Conservation (phyloP, 64 coral and sea anemone species). For the Cladopsammia gracilis region DNA sequence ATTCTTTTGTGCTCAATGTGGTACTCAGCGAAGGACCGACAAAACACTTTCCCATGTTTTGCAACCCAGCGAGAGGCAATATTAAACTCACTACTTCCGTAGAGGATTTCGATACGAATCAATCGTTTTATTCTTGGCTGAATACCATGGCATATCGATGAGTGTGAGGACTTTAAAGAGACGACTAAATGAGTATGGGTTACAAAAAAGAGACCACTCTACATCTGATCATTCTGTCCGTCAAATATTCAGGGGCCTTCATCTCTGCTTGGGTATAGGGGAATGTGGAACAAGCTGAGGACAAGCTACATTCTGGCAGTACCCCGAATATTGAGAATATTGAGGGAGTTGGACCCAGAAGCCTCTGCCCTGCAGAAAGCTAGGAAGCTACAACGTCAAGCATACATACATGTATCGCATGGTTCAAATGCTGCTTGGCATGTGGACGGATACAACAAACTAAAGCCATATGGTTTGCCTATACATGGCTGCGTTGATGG, state of each 20-base stretch:
- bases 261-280: slow-evolving; percentile 55
- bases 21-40: background rate
- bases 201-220: slow-evolving; percentile 44
- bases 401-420: background rate
- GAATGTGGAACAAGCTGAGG: slow-evolving; percentile 75
- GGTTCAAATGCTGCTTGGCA: background rate
- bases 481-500: slow-evolving; percentile 21
- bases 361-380: slow-evolving; percentile 16
- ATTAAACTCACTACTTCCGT: slow-evolving; percentile 48
- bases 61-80: slow-evolving; percentile 45
- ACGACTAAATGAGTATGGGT: slow-evolving; percentile 49
- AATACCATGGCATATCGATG: slow-evolving; percentile 59
- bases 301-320: slow-evolving; percentile 61
- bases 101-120: slow-evolving; percentile 71
- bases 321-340: slow-evolving; percentile 42
- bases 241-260: slow-evolving; percentile 37
- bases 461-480: slow-evolving; percentile 15
- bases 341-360: slow-evolving; percentile 57
- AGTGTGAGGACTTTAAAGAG: slow-evolving; percentile 45
- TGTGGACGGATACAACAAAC: background rate
- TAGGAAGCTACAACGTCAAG: background rate
- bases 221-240: slow-evolving; percentile 34
- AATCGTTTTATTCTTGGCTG: slow-evolving; percentile 47
- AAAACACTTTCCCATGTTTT: background rate
- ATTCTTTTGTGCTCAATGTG: background rate